phyloP scores from a whole-genome alignment of 2,113 vertebrate genomes.

The Poeciliopsis prolifica region DNA sequence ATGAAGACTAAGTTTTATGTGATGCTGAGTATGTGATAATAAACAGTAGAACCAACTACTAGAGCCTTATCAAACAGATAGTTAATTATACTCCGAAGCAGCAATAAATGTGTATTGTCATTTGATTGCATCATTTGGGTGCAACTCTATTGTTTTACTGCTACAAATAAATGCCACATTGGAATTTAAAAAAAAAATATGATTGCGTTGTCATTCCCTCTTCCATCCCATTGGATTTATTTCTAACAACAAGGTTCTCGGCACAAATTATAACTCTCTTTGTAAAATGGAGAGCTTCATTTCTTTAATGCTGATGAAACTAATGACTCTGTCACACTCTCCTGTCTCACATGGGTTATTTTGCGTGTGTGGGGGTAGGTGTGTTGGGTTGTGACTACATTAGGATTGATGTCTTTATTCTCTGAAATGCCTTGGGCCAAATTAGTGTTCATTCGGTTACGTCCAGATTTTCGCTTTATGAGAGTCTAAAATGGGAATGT shows the following conservation, averaged over 20 bases:
- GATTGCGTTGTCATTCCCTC: background rate
- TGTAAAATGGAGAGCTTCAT: background rate
- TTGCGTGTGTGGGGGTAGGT: background rate
- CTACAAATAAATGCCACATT: background rate
- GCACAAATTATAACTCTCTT: background rate
- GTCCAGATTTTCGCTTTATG: constrained; percentile 54
- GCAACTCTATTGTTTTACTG: background rate
- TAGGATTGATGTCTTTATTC: constrained; percentile 71
- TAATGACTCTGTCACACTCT: background rate
- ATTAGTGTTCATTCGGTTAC: constrained; percentile 64
- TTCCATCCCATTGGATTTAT: background rate
- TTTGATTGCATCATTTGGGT: background rate
- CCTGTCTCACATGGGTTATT: constrained; percentile 23
- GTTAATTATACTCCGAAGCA: background rate
- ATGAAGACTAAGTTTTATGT: background rate
- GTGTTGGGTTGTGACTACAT: background rate
- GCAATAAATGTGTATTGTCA: background rate
- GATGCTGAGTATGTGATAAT: too few species aligned
- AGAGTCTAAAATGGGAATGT: constrained; percentile 46
- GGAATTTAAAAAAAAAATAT: background rate
- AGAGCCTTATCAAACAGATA: background rate
- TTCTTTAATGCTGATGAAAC: constrained; percentile 6
- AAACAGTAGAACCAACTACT: background rate
- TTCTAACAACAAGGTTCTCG: background rate
- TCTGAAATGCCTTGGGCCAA: constrained; percentile 53